These are phyloP conservation scores for Dinomys branickii DNA, from an alignment of 2,113 vertebrate species.

Conservation along the genomic window DNA sequence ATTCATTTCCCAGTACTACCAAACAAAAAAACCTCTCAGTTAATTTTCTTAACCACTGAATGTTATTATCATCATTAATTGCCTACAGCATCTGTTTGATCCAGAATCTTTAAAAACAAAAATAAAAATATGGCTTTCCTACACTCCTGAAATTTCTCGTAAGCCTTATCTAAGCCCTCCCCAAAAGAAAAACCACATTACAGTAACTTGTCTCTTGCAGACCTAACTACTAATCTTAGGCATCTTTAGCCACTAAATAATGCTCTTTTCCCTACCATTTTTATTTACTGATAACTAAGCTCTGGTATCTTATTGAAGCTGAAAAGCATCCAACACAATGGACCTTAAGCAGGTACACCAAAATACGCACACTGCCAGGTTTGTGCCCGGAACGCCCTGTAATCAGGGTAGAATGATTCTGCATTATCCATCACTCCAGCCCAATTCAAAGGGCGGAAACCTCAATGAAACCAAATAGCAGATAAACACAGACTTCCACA, in stretches of 20 bases:
- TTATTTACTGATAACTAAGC: constrained; percentile 18
- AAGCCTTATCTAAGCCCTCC: background rate
- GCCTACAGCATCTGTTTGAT: background rate
- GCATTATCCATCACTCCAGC: background rate
- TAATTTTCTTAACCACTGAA: background rate
- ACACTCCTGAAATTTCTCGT: constrained; percentile 20
- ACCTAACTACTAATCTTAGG: too few relatives aligned
- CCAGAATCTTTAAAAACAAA: background rate
- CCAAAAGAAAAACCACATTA: background rate
- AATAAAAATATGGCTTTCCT: background rate
- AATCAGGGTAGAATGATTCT: background rate
- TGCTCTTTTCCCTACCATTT: too few relatives aligned
- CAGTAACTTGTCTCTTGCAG: background rate
- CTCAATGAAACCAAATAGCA: background rate
- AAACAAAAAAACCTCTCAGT: background rate
- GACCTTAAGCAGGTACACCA: background rate
- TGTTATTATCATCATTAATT: background rate
- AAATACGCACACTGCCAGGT: background rate
- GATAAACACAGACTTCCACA: background rate
- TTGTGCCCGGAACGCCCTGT: background rate
- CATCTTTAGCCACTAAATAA: too few relatives aligned
- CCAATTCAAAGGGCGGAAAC: background rate
- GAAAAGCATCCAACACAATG: background rate
- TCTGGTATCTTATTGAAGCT: background rate
- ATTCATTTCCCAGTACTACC: background rate